phyloP scores from a whole-genome alignment of 2,113 vertebrate genomes.

The Martes martes region DNA sequence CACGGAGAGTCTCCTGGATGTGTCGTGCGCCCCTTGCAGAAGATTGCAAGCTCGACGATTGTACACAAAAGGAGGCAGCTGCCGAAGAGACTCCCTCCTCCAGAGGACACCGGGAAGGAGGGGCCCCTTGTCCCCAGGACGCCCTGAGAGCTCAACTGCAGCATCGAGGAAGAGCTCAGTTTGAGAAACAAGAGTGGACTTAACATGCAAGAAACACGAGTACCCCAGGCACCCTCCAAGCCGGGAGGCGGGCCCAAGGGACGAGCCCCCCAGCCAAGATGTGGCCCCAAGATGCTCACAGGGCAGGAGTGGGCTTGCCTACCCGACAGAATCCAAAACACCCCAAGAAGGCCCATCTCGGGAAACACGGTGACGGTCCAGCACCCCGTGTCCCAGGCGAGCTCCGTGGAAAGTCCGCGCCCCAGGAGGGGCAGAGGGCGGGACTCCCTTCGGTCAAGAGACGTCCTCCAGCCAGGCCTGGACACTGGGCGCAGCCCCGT shows the following conservation, averaged over 20 bases:
- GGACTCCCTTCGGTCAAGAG: not conserved
- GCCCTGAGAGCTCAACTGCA: fast-evolving
- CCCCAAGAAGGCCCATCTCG: not conserved
- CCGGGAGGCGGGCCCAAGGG: not conserved
- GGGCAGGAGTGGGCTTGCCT: not conserved
- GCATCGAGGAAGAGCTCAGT: not conserved
- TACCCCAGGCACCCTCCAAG: not conserved
- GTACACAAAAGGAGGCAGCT: fast-evolving
- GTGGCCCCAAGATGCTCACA: fast-evolving
- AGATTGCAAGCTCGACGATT: not conserved
- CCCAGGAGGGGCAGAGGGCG: not conserved
- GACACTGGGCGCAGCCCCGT: not conserved
- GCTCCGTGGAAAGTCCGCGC: not conserved
- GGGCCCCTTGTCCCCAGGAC: not conserved
- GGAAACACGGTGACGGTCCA: fast-evolving
- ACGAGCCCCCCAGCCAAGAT: too few species aligned
- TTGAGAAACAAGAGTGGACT: not conserved
- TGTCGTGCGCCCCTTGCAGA: fast-evolving
- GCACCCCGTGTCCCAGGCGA: not conserved
- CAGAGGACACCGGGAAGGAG: too few species aligned
- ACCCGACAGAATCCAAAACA: not conserved
- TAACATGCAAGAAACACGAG: not conserved
- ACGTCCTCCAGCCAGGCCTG: fast-evolving
- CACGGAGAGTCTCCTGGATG: not conserved
- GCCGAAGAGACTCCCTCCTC: not conserved